phyloP scores from a whole-genome alignment of 2,113 vertebrate genomes.

The Callorhinus ursinus region DNA sequence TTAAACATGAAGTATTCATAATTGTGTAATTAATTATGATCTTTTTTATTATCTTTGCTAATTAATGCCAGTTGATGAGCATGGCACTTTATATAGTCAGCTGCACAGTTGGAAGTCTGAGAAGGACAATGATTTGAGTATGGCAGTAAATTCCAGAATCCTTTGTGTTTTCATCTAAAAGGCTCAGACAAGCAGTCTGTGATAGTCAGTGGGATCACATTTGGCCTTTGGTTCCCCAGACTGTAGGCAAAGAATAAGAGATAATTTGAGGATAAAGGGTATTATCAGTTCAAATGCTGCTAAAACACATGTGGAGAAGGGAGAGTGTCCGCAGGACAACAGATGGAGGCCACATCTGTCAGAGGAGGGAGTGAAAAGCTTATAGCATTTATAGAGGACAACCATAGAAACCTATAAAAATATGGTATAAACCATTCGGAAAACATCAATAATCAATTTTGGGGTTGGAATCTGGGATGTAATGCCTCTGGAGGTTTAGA shows the following conservation, averaged over 20 bases:
- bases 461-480: background rate
- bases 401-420: background rate
- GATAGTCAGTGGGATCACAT: background rate
- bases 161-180: background rate
- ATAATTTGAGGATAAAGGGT: background rate
- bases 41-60: background rate
- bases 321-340: background rate
- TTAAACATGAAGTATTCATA: constrained; percentile 52
- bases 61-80: constrained; percentile 34
- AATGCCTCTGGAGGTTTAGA: background rate
- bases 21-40: constrained; percentile 44
- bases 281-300: background rate
- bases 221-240: background rate
- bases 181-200: background rate
- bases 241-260: background rate
- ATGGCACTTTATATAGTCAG: background rate
- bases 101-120: background rate
- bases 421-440: background rate
- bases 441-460: background rate
- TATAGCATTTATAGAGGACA: background rate
- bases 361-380: too few species aligned
- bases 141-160: background rate
- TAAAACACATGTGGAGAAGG: background rate
- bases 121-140: background rate
- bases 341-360: background rate